These are phyloP conservation scores for Gryllus bimaculatus DNA, from an alignment of 1,140 invertebrate genomes.

Conservation along the genomic window DNA sequence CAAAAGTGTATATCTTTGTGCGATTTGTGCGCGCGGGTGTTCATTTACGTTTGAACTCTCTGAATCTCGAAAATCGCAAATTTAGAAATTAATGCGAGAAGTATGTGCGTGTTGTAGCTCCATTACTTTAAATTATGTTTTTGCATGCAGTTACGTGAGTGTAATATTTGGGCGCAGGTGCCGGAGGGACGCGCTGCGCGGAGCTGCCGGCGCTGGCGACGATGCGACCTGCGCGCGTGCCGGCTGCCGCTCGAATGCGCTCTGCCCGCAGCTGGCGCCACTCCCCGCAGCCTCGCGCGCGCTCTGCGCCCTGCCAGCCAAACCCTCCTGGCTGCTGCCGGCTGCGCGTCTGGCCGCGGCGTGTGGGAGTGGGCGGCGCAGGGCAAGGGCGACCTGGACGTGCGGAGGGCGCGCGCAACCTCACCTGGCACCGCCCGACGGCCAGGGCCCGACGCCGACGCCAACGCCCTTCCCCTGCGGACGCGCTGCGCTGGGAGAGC, in stretches of 20 bases:
- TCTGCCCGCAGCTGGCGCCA: slow-evolving; percentile 29
- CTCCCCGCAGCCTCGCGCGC: slow-evolving; percentile 44
- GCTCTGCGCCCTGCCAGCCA: slow-evolving; percentile 52
- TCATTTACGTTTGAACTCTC: no score
- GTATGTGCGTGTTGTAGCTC: no score
- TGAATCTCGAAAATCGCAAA: no score
- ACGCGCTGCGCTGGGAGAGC: no score
- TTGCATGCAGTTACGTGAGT: no score
- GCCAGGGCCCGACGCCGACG: slow-evolving; percentile 31
- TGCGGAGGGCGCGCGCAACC: slow-evolving; percentile 33
- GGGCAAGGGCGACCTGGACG: slow-evolving; percentile 46
- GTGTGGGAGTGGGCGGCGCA: slow-evolving; percentile 62
- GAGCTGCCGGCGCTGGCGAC: background rate
- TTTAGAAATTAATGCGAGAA: no score
- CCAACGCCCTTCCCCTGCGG: no score
- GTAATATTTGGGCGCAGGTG: background rate
- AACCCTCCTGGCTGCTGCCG: slow-evolving; percentile 60
- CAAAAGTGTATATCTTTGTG: no score
- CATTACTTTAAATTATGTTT: no score
- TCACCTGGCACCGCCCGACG: slow-evolving; percentile 45
- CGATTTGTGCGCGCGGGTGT: no score
- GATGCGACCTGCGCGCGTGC: background rate
- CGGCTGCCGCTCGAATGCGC: slow-evolving; percentile 21
- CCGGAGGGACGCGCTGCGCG: background rate
- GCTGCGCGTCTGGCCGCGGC: slow-evolving; percentile 55